Conservation (phyloP, 2,113 vertebrate species). For the Cinclus cinclus region DNA sequence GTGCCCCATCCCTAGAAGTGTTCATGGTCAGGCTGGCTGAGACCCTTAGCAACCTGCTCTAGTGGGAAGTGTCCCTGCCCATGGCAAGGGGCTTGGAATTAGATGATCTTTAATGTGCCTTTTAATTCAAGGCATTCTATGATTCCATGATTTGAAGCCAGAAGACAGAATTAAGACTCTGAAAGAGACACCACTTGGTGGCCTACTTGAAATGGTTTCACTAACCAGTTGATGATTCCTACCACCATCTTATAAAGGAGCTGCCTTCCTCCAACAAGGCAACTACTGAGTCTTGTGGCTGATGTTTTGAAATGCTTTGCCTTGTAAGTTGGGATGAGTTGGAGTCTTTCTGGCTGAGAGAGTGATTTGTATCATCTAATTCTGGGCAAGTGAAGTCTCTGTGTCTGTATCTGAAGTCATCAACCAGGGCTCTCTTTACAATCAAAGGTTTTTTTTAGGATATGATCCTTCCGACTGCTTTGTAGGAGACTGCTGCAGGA, state of each 20-base stretch:
- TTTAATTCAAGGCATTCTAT: background rate
- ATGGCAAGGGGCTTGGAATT: background rate
- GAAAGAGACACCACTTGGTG: background rate
- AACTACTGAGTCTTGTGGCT: rapidly evolving
- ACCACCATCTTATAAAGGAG: background rate
- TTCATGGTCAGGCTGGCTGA: background rate
- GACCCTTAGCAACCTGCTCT: background rate
- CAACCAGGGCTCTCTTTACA: background rate
- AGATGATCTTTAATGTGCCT: background rate
- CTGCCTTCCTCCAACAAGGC: background rate
- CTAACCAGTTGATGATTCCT: background rate
- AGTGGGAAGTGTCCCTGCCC: background rate
- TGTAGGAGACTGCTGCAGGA: background rate
- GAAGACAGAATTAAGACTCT: background rate
- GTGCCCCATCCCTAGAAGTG: background rate
- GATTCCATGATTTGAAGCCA: background rate
- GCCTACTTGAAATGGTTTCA: background rate
- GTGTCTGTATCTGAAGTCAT: background rate
- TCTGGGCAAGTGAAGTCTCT: background rate
- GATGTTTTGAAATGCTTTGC: background rate
- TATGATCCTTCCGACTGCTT: background rate
- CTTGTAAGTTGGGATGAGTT: background rate
- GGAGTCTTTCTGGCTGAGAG: background rate
- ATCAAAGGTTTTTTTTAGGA: background rate
- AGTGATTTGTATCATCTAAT: background rate